Evolutionary conservation across 2,113 vertebrate genomes (phyloP).

Genomic region (Thalassarche chlororhynchos): DNA sequence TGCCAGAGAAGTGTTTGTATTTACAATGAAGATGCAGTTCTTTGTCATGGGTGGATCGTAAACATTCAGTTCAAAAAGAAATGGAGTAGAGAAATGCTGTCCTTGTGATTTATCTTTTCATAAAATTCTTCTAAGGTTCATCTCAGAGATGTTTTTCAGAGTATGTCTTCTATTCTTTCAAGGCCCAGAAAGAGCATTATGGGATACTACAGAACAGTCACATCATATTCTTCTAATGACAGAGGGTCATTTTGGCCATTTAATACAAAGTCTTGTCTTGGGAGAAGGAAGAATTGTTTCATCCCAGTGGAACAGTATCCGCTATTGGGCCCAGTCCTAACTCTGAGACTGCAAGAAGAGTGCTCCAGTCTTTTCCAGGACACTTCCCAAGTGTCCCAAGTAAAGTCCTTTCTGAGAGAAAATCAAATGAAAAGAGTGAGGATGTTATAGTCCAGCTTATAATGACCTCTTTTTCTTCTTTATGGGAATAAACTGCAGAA

Average conservation of each 20-base stretch:
- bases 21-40: neutral
- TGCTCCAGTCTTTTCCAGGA: neutral
- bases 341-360: neutral
- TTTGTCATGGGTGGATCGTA: neutral
- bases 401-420: neutral
- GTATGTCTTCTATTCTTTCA: neutral
- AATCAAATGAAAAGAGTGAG: neutral
- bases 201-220: neutral
- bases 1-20: neutral
- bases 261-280: neutral
- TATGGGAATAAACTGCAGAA: neutral
- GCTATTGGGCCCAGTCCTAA: neutral
- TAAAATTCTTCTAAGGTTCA: neutral
- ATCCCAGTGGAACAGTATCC: neutral
- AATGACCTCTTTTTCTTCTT: neutral
- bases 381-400: neutral
- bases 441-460: neutral
- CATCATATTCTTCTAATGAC: neutral
- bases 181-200: neutral
- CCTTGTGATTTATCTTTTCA: neutral
- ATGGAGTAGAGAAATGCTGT: neutral
- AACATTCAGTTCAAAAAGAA: neutral
- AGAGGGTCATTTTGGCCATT: neutral
- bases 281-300: neutral
- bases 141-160: neutral